Evolutionary conservation across 1,140 invertebrate genomes (phyloP).

Genomic region (Schlechtendalia chinensis): DNA sequence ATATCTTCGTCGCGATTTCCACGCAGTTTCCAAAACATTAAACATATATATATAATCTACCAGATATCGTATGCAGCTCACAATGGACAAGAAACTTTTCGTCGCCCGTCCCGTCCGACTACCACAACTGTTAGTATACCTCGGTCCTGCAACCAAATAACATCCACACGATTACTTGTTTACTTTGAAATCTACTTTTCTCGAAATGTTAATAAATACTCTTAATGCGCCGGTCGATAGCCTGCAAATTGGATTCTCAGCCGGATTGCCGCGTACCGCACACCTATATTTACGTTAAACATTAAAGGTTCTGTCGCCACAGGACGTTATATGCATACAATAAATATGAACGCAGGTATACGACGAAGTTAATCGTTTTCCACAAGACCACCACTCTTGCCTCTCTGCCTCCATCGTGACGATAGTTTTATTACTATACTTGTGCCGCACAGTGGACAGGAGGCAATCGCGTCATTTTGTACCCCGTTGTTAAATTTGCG

Average conservation of each 20-base stretch:
- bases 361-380: too few relatives aligned
- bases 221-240: not conserved
- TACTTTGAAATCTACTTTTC: not conserved
- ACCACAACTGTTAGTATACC: too few relatives aligned
- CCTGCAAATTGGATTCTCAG: constrained; percentile 1
- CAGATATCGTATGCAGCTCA: not conserved
- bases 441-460: too few relatives aligned
- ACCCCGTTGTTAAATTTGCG: too few relatives aligned
- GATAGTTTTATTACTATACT: too few relatives aligned
- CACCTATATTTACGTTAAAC: constrained; percentile 18
- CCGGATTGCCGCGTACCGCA: not conserved
- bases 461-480: too few relatives aligned
- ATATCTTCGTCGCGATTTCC: not conserved
- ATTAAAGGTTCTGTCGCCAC: not conserved
- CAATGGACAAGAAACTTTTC: not conserved
- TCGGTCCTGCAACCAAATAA: too few relatives aligned
- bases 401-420: too few relatives aligned
- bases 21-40: not conserved
- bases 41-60: not conserved
- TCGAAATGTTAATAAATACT: constrained; percentile 23
- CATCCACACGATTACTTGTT: too few relatives aligned
- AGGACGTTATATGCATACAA: not conserved
- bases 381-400: too few relatives aligned
- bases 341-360: too few relatives aligned
- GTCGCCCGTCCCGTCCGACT: too few relatives aligned